Evolutionary conservation across 1,140 invertebrate genomes (phyloP), one percentile per base, ranked within the genome.

Genomic region (Ganaspis sp.): DNA sequence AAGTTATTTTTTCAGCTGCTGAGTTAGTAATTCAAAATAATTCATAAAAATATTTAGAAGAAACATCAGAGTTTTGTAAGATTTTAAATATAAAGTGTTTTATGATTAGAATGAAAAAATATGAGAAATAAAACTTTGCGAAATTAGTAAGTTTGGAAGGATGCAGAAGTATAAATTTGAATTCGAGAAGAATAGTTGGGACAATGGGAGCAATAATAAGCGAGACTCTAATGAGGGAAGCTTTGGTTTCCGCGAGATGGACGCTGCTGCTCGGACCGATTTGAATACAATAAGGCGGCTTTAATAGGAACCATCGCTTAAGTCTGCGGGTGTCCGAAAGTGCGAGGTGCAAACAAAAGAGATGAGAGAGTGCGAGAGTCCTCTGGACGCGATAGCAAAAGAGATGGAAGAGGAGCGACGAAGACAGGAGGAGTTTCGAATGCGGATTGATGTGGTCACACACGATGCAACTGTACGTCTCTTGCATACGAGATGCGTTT

Each of bases 381-480:
- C 70, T 11, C 72, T 40, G 72, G 64, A 21, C 54, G 70, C 23
- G 74, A 58, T 26, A 76, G 79, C 58, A 54, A 29, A 72, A 42
- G 72, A 29, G 70, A 34, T 70, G 38, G 53, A 78, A 54, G 17
- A 49, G 26, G 49, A 49, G n/a, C 19, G 69, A 15, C 69, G 69
- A 76, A 78, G 79, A 73, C 37, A 42, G 64, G 19, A 53, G 69
- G 78, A 82, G 84, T 88, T 85, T 88, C 83, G 84, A 85, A 86
- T 84, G 82, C 87, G 79, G 89, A 88, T 90, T 89, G 89, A 91
- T 91, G 89, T 85, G 89, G 83, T 90, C 89, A 79, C 89, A 91
- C 89, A 90, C 90, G 90, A 90, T 85, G 89, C 87, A 85, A 85
- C 84, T 73, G 86, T 70, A 85, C 88, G 84, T 83, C 79, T 75